Percentiles rank a stretch among this genome's conserved stretches.
phyloP scores from a whole-genome alignment of 2,888 invertebrate genomes.

The Gibbula magus region DNA sequence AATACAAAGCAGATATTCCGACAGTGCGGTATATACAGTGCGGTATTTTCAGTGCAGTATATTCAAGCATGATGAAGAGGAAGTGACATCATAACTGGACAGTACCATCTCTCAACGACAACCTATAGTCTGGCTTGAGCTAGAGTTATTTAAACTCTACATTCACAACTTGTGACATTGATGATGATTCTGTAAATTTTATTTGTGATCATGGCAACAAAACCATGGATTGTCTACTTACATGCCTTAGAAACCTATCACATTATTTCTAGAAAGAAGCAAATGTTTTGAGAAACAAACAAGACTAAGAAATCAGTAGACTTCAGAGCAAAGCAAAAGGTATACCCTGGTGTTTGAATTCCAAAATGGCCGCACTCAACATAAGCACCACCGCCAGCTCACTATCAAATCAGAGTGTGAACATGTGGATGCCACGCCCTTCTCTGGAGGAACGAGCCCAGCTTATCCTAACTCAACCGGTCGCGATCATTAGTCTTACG shows the following conservation, averaged over 20 bases:
- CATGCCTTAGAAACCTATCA: background rate
- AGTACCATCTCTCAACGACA: too few species aligned
- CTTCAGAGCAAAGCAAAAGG: background rate
- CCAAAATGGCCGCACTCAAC: background rate
- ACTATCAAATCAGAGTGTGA: background rate
- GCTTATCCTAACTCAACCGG: constrained; percentile 49
- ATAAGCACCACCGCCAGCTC: background rate
- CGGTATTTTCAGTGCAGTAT: too few species aligned
- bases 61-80: too few species aligned
- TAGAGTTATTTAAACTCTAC: too few species aligned
- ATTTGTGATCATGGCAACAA: background rate
- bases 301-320: background rate
- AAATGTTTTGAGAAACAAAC: background rate
- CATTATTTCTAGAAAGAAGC: background rate
- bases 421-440: background rate
- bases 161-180: too few species aligned
- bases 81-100: too few species aligned
- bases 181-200: background rate
- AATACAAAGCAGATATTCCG: too few species aligned
- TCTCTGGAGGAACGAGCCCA: constrained; percentile 40
- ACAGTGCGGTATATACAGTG: too few species aligned
- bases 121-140: too few species aligned
- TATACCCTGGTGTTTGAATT: too few species aligned
- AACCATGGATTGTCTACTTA: background rate
- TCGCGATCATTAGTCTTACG: constrained; percentile 49